These are phyloP conservation scores for Drosophila aff. DNA, from an alignment of 1,140 invertebrate genomes.

Conservation along the genomic window DNA sequence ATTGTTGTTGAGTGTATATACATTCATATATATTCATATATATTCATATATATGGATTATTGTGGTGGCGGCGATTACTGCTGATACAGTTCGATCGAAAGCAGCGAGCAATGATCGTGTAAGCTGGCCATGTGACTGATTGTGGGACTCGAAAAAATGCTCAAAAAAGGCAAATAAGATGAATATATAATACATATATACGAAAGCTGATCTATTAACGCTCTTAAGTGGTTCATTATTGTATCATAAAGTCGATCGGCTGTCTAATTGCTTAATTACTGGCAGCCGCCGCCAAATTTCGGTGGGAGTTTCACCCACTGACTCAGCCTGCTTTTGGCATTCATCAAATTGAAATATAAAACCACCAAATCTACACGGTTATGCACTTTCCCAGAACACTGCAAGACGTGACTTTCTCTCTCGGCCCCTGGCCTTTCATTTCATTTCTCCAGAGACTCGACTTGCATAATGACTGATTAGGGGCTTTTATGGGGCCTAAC, in stretches of 20 bases:
- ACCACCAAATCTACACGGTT: neutral
- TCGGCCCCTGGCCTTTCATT: neutral
- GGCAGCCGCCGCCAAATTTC: slow-evolving; percentile 1
- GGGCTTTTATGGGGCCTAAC: slow-evolving; percentile 24
- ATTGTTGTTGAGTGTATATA: slow-evolving; percentile 14
- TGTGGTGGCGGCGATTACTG: slow-evolving; percentile 48
- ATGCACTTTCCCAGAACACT: slow-evolving; percentile 5
- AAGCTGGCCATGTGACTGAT: slow-evolving; percentile 67
- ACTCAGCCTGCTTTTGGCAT: slow-evolving; percentile 4
- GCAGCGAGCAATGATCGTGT: slow-evolving; percentile 62
- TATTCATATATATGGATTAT: neutral
- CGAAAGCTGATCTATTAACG: slow-evolving; percentile 23
- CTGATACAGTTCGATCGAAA: slow-evolving; percentile 58
- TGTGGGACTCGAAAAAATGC: slow-evolving; percentile 13
- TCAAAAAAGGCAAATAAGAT: neutral
- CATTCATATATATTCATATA: neutral
- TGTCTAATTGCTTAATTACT: slow-evolving; percentile 49
- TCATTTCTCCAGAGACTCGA: slow-evolving; percentile 1
- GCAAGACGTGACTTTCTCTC: slow-evolving; percentile 22
- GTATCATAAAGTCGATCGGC: slow-evolving; percentile 28
- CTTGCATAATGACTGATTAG: slow-evolving; percentile 48
- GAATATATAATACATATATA: neutral
- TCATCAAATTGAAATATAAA: slow-evolving; percentile 1
- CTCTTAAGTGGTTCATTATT: slow-evolving; percentile 12
- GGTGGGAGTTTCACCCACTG: slow-evolving; percentile 27